Percentiles rank a stretch among this genome's conserved stretches.
Conservation (phyloP, 2,797 vertebrate genomes). For the Sardinella longiceps region DNA sequence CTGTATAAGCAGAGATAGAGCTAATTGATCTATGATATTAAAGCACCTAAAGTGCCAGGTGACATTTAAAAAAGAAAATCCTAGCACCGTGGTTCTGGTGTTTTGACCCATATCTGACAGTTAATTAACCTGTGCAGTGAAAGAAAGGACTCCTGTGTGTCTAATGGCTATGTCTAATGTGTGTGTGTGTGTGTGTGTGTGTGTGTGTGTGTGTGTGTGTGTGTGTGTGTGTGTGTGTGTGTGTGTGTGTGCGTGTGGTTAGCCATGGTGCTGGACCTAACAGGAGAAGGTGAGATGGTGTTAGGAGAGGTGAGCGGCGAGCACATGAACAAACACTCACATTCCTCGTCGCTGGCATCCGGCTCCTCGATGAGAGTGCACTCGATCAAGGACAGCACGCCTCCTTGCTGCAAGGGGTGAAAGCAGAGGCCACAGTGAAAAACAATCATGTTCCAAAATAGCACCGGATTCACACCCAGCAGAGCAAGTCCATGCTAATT, state of each 20-base stretch:
- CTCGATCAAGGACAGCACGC: constrained; percentile 94
- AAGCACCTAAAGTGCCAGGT: constrained; percentile 57
- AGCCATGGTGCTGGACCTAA: background rate
- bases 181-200: background rate
- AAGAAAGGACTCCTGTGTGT: constrained; percentile 45
- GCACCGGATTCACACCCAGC: background rate
- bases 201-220: background rate
- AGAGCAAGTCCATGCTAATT: background rate
- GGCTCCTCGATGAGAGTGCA: constrained; percentile 95
- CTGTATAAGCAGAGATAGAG: constrained; percentile 38
- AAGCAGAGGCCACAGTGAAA: background rate
- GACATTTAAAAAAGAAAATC: constrained; percentile 66
- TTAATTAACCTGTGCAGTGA: constrained; percentile 71
- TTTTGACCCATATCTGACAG: constrained; percentile 66
- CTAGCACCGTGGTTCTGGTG: constrained; percentile 56
- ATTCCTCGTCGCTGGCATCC: constrained; percentile 89
- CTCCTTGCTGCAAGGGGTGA: constrained; percentile 87
- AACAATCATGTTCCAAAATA: background rate
- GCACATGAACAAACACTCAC: constrained; percentile 77
- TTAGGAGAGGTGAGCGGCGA: background rate
- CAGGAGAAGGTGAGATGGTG: background rate
- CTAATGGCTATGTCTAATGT: constrained; percentile 33
- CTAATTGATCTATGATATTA: constrained; percentile 59
- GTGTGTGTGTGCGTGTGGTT: constrained; percentile 18
- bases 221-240: background rate